phyloP scores from a whole-genome alignment of 2,113 vertebrate genomes.

The Pituophis catenifer region DNA sequence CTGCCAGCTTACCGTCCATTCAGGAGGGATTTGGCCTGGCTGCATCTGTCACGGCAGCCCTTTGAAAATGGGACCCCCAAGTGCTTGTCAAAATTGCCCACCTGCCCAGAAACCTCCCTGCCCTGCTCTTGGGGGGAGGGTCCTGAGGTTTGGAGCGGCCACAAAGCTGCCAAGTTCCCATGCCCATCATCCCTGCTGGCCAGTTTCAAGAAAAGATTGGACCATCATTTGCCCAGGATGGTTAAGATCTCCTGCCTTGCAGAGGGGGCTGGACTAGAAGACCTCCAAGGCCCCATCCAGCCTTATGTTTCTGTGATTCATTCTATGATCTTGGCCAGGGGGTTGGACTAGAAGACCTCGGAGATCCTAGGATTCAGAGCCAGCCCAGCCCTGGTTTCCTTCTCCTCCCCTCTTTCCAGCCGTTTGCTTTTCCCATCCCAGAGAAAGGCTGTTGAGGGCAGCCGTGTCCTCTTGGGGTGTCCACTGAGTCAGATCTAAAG shows the following conservation, averaged over 20 bases:
- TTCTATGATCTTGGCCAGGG: no score
- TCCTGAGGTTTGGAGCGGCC: neutral
- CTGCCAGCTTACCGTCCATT: neutral
- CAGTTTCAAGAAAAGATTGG: neutral
- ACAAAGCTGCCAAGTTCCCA: neutral
- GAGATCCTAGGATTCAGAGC: no score
- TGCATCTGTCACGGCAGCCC: neutral
- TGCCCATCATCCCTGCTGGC: neutral
- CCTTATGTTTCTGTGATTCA: no score
- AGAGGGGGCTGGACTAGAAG: no score
- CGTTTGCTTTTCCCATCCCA: neutral
- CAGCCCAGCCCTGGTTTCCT: neutral
- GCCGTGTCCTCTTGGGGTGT: neutral
- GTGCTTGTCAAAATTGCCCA: neutral
- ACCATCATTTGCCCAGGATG: no score
- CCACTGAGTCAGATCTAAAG: neutral
- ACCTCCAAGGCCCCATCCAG: no score
- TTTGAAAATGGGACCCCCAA: neutral
- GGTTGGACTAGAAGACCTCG: no score
- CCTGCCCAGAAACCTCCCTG: neutral
- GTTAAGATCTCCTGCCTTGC: no score
- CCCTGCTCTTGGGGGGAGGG: neutral
- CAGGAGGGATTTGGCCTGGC: neutral
- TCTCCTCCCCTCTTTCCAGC: neutral
- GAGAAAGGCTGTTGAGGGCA: neutral